These are phyloP conservation scores for Alectura lathami DNA, from an alignment of 2,113 vertebrate species.

Conservation along the genomic window DNA sequence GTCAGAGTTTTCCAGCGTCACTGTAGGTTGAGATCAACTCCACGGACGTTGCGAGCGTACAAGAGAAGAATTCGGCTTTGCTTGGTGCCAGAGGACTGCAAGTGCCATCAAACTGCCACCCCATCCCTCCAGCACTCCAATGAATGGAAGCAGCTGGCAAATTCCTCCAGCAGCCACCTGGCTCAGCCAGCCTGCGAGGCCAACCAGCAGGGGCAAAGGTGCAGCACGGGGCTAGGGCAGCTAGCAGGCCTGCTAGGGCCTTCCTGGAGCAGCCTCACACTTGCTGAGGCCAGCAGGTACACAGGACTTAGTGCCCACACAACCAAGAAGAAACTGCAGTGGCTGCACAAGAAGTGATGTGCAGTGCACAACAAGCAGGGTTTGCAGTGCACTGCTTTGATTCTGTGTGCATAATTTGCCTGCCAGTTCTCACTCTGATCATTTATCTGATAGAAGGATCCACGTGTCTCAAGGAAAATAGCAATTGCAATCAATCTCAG, in stretches of 20 bases:
- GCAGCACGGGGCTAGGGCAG: neutral
- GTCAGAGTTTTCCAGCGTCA: conserved; percentile 53
- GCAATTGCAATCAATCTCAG: neutral
- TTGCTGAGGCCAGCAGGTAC: neutral
- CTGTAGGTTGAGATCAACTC: conserved; percentile 14
- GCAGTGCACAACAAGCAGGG: neutral
- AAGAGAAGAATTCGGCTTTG: neutral
- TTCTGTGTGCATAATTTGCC: neutral
- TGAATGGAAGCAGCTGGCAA: neutral
- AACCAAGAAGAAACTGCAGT: neutral
- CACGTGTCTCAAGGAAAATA: neutral
- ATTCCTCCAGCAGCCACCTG: neutral
- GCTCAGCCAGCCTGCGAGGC: rapidly evolving
- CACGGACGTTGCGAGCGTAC: neutral
- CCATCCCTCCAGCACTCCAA: neutral
- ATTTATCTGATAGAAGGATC: neutral
- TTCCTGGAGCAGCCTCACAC: neutral
- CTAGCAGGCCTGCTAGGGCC: neutral
- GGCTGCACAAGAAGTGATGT: neutral
- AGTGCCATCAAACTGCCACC: neutral
- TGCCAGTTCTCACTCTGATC: neutral
- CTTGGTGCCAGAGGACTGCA: neutral
- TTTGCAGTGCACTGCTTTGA: neutral
- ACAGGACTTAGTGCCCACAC: neutral
- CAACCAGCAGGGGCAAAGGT: neutral